Percentiles rank a stretch among this genome's conserved stretches.
phyloP scores from a whole-genome alignment of 2,113 vertebrate genomes.

The Tautogolabrus adspersus region DNA sequence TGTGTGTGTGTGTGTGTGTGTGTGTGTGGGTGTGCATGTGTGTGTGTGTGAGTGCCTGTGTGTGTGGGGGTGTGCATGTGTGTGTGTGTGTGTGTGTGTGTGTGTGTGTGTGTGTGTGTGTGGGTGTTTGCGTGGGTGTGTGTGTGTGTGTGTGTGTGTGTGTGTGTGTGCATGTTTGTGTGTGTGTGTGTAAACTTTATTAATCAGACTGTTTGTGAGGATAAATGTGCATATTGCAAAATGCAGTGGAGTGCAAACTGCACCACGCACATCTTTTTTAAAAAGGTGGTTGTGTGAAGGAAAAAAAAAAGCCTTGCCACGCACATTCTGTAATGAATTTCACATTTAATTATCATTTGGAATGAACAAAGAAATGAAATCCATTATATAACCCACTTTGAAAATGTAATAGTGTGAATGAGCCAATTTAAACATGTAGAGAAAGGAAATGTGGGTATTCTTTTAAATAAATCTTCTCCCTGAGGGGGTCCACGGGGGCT shows the following conservation, averaged over 20 bases:
- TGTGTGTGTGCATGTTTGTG: too few species aligned
- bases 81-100: too few species aligned
- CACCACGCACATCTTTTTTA: background rate
- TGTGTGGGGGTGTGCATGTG: too few species aligned
- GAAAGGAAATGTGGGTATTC: slow-evolving; percentile 29
- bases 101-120: too few species aligned
- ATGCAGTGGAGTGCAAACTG: slow-evolving; percentile 21
- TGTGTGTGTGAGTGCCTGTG: too few species aligned
- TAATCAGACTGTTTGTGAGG: background rate
- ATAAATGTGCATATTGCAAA: slow-evolving; percentile 13
- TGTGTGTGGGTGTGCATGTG: too few species aligned
- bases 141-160: too few species aligned
- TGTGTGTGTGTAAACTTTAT: background rate
- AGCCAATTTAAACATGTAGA: slow-evolving; percentile 32
- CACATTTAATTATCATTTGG: slow-evolving; percentile 35
- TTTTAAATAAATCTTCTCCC: slow-evolving; percentile 32
- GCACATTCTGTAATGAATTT: slow-evolving; percentile 25
- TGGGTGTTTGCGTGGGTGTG: too few species aligned
- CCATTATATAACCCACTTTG: slow-evolving; percentile 39
- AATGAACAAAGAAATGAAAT: slow-evolving; percentile 38
- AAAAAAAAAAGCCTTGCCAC: background rate
- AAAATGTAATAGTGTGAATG: slow-evolving; percentile 30
- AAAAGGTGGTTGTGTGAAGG: background rate
- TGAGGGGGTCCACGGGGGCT: slow-evolving; percentile 30
- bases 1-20: too few species aligned